These are phyloP conservation scores for Huso huso DNA, from an alignment of 2,797 vertebrate species.

Conservation along the genomic window DNA sequence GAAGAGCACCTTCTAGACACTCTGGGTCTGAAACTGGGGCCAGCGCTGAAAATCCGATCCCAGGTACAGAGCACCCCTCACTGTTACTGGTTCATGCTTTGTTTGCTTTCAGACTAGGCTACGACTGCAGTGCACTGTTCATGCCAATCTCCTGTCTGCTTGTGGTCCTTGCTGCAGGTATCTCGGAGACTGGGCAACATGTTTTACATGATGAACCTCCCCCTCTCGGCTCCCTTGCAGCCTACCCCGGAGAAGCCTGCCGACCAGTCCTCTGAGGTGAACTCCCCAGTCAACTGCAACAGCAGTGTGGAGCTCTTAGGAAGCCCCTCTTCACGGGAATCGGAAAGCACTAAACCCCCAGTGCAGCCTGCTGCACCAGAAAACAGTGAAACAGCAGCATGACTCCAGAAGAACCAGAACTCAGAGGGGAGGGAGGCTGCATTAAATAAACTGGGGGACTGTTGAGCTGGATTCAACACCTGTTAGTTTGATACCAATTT, in stretches of 20 bases:
- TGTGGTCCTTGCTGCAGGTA: slow-evolving; percentile 53
- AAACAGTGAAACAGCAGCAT: slow-evolving; percentile 43
- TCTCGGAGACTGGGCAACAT: slow-evolving; percentile 73
- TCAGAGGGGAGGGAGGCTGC: background rate
- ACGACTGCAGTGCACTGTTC: no score
- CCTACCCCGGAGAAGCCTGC: slow-evolving; percentile 59
- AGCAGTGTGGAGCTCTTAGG: slow-evolving; percentile 60
- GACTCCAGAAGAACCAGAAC: background rate
- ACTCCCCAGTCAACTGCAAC: slow-evolving; percentile 70
- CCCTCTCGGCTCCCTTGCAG: slow-evolving; percentile 55
- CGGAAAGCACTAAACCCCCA: slow-evolving; percentile 56
- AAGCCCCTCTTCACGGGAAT: slow-evolving; percentile 63
- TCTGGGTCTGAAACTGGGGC: slow-evolving; percentile 86
- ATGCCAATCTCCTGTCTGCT: background rate
- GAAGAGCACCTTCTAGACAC: slow-evolving; percentile 90
- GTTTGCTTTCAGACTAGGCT: no score
- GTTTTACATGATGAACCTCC: slow-evolving; percentile 77
- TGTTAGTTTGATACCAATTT: background rate
- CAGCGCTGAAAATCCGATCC: slow-evolving; percentile 85
- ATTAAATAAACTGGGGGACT: background rate
- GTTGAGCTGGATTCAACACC: slow-evolving; percentile 6
- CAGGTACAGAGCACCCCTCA: slow-evolving; percentile 59
- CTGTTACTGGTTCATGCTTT: background rate
- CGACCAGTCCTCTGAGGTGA: slow-evolving; percentile 59
- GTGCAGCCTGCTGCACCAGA: slow-evolving; percentile 50